These are phyloP conservation scores for Psittacus erithacus DNA, from an alignment of 2,113 vertebrate genomes.

Conservation along the genomic window DNA sequence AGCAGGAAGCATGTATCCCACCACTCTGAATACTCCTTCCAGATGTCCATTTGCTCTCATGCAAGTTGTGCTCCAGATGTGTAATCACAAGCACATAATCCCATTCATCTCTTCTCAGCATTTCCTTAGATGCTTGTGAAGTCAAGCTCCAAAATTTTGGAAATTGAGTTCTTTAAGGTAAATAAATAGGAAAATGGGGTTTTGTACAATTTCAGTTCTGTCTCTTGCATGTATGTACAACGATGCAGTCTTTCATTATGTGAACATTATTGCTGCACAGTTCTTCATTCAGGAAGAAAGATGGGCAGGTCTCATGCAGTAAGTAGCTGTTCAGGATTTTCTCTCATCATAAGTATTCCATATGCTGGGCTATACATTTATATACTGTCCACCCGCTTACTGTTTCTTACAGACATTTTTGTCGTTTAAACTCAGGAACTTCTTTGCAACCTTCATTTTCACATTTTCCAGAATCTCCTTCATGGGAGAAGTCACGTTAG, in stretches of 20 bases:
- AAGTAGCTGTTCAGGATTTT: background rate
- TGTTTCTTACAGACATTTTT: background rate
- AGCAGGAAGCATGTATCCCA: background rate
- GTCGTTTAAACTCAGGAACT: background rate
- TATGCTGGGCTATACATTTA: background rate
- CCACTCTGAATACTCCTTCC: background rate
- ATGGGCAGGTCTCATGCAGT: background rate
- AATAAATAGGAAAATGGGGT: accelerated
- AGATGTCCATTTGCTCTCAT: background rate
- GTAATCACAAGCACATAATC: background rate
- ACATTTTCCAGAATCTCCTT: background rate
- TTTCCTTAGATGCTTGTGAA: background rate
- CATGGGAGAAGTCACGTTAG: background rate
- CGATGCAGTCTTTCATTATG: accelerated
- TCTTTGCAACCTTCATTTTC: background rate
- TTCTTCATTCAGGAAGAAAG: background rate
- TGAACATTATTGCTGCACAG: background rate
- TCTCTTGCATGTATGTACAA: background rate
- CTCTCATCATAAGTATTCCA: background rate
- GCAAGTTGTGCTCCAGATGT: background rate
- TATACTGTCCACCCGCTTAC: background rate
- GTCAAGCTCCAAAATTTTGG: background rate
- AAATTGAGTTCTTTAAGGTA: background rate
- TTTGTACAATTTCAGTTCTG: background rate
- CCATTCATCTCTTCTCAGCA: background rate